Percentiles rank a stretch among this genome's conserved stretches.
phyloP scores from a whole-genome alignment of 2,888 invertebrate genomes.

The Trachelus iudaicus region DNA sequence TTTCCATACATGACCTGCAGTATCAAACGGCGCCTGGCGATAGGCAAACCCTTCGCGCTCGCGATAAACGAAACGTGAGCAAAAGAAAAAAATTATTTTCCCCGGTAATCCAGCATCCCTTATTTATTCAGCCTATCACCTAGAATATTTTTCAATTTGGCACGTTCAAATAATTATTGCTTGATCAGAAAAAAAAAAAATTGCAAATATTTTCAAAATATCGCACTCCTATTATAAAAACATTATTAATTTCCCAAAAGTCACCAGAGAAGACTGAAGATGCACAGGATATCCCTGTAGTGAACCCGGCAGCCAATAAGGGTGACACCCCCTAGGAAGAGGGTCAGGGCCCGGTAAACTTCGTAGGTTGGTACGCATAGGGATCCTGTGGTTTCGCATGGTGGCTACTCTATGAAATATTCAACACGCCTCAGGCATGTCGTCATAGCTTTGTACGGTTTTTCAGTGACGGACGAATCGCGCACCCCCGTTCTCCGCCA shows the following conservation, averaged over 20 bases:
- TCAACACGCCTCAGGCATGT: slow-evolving; percentile 56
- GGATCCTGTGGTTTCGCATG: slow-evolving; percentile 41
- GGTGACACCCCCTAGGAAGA: neutral
- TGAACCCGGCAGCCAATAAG: neutral
- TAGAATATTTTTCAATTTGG: neutral
- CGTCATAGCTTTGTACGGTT: slow-evolving; percentile 49
- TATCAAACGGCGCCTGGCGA: neutral
- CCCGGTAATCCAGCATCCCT: neutral
- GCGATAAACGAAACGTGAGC: neutral
- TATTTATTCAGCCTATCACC: neutral
- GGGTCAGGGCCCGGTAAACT: neutral
- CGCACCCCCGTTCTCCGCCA: slow-evolving; percentile 33
- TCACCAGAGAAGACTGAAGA: neutral
- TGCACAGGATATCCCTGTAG: neutral
- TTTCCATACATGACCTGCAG: neutral
- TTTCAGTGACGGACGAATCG: slow-evolving; percentile 11
- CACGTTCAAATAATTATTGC: neutral
- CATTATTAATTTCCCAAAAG: slow-evolving; percentile 35
- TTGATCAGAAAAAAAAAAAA: no score
- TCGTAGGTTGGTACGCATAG: slow-evolving; percentile 16
- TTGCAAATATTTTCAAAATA: neutral
- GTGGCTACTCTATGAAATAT: slow-evolving; percentile 58
- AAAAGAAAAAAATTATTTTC: neutral
- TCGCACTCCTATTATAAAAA: slow-evolving; percentile 20
- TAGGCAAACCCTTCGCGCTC: neutral